Conservation (phyloP, 2,888 invertebrate species). For the Melanchra persicariae region DNA sequence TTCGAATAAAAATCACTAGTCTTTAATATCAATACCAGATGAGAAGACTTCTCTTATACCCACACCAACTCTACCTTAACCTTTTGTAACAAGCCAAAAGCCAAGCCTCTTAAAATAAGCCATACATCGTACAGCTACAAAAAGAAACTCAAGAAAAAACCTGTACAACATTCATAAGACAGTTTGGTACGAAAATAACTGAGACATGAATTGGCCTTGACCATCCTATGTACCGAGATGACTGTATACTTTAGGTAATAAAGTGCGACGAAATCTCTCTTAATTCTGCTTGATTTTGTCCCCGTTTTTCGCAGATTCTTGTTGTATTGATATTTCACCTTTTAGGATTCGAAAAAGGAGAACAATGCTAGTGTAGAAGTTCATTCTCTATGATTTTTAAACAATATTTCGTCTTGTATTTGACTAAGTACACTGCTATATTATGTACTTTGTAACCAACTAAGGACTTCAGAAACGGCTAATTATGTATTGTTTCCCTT, state of each 20-base stretch:
- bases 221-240: slow-evolving; percentile 44
- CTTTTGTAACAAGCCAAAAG: background rate
- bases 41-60: background rate
- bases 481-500: slow-evolving; percentile 45
- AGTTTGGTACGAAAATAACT: slow-evolving; percentile 57
- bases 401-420: background rate
- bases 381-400: background rate
- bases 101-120: slow-evolving; percentile 1
- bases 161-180: slow-evolving; percentile 42
- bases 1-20: background rate
- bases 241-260: slow-evolving; percentile 51
- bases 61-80: background rate
- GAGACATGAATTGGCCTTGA: slow-evolving; percentile 58
- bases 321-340: background rate
- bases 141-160: slow-evolving; percentile 34
- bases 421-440: background rate
- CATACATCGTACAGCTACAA: slow-evolving; percentile 15
- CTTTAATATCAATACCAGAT: background rate
- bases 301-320: background rate
- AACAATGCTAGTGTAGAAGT: no score
- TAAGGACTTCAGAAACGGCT: background rate
- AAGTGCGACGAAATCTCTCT: slow-evolving; percentile 32
- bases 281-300: slow-evolving; percentile 30
- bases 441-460: slow-evolving; percentile 17
- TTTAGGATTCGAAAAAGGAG: background rate